Percentiles rank a stretch among this genome's conserved stretches.
phyloP scores from a whole-genome alignment of 2,888 invertebrate species.

The Cyaniris semiargus region DNA sequence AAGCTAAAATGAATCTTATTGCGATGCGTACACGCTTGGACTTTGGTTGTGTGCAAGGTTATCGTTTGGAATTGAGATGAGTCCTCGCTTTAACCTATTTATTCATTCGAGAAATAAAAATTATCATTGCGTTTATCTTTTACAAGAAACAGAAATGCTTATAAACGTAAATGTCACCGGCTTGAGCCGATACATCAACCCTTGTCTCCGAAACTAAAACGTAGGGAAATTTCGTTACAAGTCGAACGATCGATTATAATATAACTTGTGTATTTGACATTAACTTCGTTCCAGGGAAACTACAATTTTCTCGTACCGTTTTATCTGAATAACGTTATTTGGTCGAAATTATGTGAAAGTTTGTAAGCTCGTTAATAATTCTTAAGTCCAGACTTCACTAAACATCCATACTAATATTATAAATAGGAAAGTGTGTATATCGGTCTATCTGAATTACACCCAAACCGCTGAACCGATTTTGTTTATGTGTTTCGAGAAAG shows the following conservation, averaged over 20 bases:
- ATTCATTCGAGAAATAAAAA: no score
- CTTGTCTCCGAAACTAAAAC: slow-evolving; percentile 17
- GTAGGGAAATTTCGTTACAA: slow-evolving; percentile 25
- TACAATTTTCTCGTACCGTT: background rate
- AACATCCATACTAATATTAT: background rate
- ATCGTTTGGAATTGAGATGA: no score
- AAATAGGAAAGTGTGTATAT: no score
- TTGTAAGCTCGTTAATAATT: background rate
- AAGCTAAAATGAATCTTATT: no score
- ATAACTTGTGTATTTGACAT: slow-evolving; percentile 16
- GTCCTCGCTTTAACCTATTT: no score
- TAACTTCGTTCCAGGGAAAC: background rate
- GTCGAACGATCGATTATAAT: background rate
- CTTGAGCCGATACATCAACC: slow-evolving; percentile 17
- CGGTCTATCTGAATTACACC: no score
- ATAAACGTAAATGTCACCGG: background rate
- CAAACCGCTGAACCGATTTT: no score
- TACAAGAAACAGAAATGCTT: background rate
- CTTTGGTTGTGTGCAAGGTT: no score
- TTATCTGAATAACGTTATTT: background rate
- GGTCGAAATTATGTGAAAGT: background rate
- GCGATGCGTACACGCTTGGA: no score
- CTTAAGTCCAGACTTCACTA: background rate
- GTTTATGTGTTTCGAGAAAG: no score
- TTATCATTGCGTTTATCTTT: no score